Evolutionary conservation across 2,797 vertebrate species (phyloP).

Genomic region (Mallotus villosus): DNA sequence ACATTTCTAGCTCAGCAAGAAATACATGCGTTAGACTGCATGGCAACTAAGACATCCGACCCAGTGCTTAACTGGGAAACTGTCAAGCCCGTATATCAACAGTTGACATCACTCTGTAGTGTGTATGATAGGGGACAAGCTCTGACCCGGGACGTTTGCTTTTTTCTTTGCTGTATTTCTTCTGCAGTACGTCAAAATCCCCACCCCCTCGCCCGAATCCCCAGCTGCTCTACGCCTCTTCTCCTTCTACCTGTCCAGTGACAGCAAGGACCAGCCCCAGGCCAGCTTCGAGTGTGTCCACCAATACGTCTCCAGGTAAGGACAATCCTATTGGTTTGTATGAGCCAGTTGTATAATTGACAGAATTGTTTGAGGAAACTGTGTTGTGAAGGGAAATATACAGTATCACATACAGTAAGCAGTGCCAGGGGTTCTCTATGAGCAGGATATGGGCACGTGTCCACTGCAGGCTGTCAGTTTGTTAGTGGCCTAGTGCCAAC

Average conservation of each 20-base stretch:
- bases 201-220: conserved; percentile 66
- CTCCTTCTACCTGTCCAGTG: conserved; percentile 83
- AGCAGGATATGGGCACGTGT: neutral
- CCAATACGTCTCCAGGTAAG: conserved; percentile 75
- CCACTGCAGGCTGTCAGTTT: neutral
- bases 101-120: neutral
- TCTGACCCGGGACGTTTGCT: neutral
- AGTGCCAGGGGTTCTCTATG: neutral
- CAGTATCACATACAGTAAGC: neutral
- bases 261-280: conserved; percentile 80
- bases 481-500: neutral
- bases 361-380: neutral
- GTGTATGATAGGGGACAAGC: neutral
- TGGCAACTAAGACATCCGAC: neutral
- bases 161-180: conserved; percentile 19
- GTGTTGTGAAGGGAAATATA: neutral
- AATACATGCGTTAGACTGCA: too few relatives aligned
- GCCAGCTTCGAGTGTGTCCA: conserved; percentile 83
- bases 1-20: too few relatives aligned
- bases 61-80: neutral
- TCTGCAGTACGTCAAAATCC: conserved; percentile 78
- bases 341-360: neutral
- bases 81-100: neutral
- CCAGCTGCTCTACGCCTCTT: conserved; percentile 73
- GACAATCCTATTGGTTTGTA: neutral